Conservation (phyloP, 1,140 invertebrate genomes). For the Amyelois transitella region DNA sequence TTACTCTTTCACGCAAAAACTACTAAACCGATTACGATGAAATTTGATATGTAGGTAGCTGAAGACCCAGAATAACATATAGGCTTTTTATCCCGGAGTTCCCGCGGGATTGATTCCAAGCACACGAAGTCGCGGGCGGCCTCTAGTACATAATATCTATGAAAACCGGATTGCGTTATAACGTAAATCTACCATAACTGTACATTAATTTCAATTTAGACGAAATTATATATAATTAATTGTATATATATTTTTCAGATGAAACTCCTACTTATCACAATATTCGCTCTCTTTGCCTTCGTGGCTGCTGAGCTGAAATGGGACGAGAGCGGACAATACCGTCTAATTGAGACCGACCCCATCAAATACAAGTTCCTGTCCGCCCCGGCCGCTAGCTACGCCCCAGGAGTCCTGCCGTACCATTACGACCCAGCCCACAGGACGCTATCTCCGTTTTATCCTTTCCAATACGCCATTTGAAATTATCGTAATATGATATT, state of each 20-base stretch:
- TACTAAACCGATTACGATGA: no score
- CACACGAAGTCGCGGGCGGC: no score
- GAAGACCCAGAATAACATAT: no score
- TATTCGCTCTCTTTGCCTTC: not conserved
- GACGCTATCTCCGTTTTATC: not conserved
- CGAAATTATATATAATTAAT: not conserved
- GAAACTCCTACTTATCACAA: not conserved
- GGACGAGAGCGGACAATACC: constrained; percentile 15
- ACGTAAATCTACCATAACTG: no score
- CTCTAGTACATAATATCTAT: no score
- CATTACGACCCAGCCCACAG: not conserved
- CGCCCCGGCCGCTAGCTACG: not conserved
- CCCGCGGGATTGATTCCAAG: no score
- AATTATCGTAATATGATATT: no score
- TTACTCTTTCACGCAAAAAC: no score
- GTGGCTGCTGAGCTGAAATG: constrained; percentile 8
- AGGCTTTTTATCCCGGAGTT: no score
- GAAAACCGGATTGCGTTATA: no score
- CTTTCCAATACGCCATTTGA: not conserved
- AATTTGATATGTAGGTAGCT: no score
- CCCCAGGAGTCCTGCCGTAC: not conserved
- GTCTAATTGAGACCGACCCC: constrained; percentile 11
- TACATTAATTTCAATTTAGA: no score
- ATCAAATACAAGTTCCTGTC: not conserved
- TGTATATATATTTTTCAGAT: not conserved